Conservation (phyloP, 2,113 vertebrate species). For the Percina caprodes region DNA sequence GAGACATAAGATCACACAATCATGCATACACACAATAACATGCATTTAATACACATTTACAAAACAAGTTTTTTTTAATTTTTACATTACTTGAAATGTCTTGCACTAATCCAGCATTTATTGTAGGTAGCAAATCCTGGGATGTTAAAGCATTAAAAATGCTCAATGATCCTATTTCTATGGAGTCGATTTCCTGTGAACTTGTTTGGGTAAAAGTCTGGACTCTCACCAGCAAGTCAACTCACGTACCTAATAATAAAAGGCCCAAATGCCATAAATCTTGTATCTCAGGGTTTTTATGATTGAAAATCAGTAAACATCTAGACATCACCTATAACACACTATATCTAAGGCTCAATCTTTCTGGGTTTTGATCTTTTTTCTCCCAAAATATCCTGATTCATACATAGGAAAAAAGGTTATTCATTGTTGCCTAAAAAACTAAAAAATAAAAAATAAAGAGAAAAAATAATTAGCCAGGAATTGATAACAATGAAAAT, state of each 20-base stretch:
- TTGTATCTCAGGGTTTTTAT: neutral
- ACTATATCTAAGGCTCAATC: neutral
- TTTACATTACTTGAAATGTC: slow-evolving; percentile 44
- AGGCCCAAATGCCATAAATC: neutral
- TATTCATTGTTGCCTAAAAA: neutral
- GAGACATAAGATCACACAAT: neutral
- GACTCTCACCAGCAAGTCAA: neutral
- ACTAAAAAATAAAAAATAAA: neutral
- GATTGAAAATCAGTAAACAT: neutral
- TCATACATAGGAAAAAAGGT: neutral
- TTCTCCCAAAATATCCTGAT: neutral
- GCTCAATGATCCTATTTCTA: slow-evolving; percentile 63
- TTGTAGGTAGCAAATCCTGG: slow-evolving; percentile 50
- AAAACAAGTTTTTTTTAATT: neutral
- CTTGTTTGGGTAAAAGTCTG: slow-evolving; percentile 16
- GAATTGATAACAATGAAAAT: neutral
- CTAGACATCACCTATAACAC: neutral
- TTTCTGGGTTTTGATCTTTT: neutral
- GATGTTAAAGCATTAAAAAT: slow-evolving; percentile 48
- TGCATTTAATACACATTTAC: neutral
- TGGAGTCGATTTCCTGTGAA: slow-evolving; percentile 40
- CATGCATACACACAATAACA: neutral
- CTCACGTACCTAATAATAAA: slow-evolving; percentile 30
- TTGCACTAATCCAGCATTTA: slow-evolving; percentile 69
- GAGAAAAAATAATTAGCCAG: neutral